Percentiles rank a stretch among this genome's conserved stretches.
phyloP scores from a whole-genome alignment of 2,113 vertebrate genomes.

The Gymnocephalus cernua region DNA sequence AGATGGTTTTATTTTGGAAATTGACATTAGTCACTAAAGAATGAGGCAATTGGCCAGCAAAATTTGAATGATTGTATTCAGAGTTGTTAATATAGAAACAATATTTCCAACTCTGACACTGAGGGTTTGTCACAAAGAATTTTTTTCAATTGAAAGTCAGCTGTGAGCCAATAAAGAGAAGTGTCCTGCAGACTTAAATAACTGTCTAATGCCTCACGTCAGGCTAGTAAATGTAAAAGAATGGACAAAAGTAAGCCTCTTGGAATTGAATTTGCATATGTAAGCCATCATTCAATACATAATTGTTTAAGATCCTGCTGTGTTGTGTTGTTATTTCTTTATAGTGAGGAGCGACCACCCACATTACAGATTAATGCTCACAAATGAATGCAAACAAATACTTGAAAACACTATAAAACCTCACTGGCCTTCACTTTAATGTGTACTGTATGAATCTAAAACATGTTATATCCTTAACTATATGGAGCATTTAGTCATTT shows the following conservation, averaged over 20 bases:
- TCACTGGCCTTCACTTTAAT: background rate
- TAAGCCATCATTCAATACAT: slow-evolving; percentile 86
- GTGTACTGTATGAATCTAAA: background rate
- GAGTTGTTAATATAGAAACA: slow-evolving; percentile 42
- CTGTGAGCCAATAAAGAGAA: slow-evolving; percentile 66
- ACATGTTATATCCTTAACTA: background rate
- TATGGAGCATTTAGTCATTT: background rate
- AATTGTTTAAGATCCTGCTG: slow-evolving; percentile 81
- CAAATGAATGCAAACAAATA: background rate
- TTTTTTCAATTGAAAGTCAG: slow-evolving; percentile 57
- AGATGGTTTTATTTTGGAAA: slow-evolving; percentile 66
- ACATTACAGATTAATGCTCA: background rate
- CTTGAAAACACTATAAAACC: background rate
- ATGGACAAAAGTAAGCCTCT: slow-evolving; percentile 76
- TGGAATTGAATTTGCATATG: slow-evolving; percentile 84
- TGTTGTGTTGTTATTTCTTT: slow-evolving; percentile 78
- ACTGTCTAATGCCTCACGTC: slow-evolving; percentile 68
- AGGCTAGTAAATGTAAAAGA: slow-evolving; percentile 75
- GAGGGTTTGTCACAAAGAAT: slow-evolving; percentile 54
- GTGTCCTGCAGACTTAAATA: slow-evolving; percentile 62
- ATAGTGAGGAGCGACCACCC: background rate
- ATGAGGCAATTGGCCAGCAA: slow-evolving; percentile 54
- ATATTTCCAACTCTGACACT: slow-evolving; percentile 47
- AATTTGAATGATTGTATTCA: slow-evolving; percentile 51
- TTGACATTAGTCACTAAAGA: slow-evolving; percentile 79